phyloP scores from a whole-genome alignment of 2,797 vertebrate genomes.

The Emys orbicularis region DNA sequence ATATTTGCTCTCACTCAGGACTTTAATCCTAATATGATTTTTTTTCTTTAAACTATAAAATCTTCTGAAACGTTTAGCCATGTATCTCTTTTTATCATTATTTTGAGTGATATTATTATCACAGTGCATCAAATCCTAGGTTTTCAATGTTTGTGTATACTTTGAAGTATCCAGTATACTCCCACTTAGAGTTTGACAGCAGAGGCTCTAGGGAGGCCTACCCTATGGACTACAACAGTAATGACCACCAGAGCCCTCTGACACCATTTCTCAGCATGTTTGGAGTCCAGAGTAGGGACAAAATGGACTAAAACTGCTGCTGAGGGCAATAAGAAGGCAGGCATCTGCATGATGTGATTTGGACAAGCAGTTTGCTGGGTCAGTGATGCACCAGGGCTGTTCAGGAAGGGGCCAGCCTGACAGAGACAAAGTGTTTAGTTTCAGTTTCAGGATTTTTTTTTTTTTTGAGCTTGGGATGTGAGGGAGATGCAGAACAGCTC shows the following conservation, averaged over 20 bases:
- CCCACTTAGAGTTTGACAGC: background rate
- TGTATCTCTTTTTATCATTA: background rate
- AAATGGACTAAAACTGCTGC: background rate
- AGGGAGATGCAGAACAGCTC: background rate
- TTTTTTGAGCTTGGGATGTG: background rate
- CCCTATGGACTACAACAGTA: background rate
- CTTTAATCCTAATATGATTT: background rate
- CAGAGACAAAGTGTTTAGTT: background rate
- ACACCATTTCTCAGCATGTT: background rate
- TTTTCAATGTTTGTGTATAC: background rate
- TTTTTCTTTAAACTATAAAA: background rate
- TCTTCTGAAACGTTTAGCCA: background rate
- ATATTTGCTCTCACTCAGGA: background rate
- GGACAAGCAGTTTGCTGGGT: background rate
- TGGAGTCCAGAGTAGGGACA: background rate
- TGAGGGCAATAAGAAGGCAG: background rate
- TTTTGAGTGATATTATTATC: background rate
- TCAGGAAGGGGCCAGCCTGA: background rate
- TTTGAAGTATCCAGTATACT: background rate
- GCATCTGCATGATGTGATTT: background rate
- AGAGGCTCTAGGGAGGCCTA: background rate
- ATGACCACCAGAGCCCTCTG: background rate
- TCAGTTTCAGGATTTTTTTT: background rate
- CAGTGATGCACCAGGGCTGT: background rate
- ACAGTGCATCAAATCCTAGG: background rate